Evolutionary conservation across 2,888 invertebrate genomes (phyloP).

Genomic region (Phengaris alcon): DNA sequence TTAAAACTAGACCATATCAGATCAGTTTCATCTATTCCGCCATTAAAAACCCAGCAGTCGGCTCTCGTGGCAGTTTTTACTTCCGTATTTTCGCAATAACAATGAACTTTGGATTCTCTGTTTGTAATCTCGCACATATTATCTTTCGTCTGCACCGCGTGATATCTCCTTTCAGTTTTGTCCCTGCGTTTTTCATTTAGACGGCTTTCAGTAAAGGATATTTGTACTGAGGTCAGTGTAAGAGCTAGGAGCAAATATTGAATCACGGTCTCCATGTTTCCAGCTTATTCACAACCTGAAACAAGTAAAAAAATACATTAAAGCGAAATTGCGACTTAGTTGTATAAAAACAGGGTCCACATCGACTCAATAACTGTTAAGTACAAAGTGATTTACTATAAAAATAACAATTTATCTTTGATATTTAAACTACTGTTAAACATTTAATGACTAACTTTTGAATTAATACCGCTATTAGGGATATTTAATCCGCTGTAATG

Average conservation of each 20-base stretch:
- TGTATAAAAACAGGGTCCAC: conserved; percentile 3
- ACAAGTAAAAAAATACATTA: conserved; percentile 54
- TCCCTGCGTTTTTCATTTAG: conserved; percentile 77
- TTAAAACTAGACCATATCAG: conserved; percentile 86
- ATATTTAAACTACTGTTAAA: background rate
- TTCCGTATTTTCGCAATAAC: conserved; percentile 82
- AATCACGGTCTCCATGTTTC: conserved; percentile 68
- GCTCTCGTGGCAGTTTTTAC: conserved; percentile 82
- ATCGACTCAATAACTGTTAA: conserved; percentile 17
- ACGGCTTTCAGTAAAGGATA: conserved; percentile 75
- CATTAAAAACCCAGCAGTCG: conserved; percentile 88
- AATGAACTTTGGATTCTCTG: conserved; percentile 80
- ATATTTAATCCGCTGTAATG: background rate
- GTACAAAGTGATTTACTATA: background rate
- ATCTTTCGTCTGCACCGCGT: conserved; percentile 62
- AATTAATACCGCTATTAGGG: background rate
- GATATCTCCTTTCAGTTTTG: conserved; percentile 70
- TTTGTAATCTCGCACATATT: conserved; percentile 81
- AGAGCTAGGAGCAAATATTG: conserved; percentile 76
- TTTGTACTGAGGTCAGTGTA: conserved; percentile 75
- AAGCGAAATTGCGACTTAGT: conserved; percentile 33
- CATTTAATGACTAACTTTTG: background rate
- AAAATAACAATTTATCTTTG: background rate
- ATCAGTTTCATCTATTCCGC: conserved; percentile 82
- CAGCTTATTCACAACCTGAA: conserved; percentile 59